Conservation (phyloP, 2,113 vertebrate genomes). For the Alethe diademata region DNA sequence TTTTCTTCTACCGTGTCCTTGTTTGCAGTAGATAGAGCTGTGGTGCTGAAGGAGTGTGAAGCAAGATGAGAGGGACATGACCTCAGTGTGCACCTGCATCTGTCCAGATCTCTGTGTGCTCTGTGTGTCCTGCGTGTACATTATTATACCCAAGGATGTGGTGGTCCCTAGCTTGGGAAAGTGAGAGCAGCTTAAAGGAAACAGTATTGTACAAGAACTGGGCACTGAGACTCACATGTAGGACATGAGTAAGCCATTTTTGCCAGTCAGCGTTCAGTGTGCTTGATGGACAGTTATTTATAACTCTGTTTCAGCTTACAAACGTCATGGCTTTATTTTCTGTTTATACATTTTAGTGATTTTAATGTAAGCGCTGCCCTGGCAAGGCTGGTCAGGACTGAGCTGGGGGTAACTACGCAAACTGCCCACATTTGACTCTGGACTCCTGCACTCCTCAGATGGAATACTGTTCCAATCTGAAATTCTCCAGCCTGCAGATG, state of each 20-base stretch:
- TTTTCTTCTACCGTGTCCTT: background rate
- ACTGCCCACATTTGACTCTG: background rate
- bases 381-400: background rate
- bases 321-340: background rate
- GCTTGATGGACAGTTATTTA: background rate
- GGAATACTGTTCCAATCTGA: background rate
- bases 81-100: background rate
- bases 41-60: background rate
- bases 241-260: background rate
- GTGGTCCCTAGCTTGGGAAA: background rate
- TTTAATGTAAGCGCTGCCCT: background rate
- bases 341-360: background rate
- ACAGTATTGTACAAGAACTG: background rate
- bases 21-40: background rate
- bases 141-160: background rate
- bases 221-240: background rate
- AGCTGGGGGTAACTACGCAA: background rate
- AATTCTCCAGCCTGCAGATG: background rate
- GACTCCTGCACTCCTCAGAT: background rate
- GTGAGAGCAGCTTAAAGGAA: background rate
- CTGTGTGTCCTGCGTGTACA: fast-evolving
- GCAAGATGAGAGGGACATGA: background rate
- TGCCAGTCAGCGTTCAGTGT: background rate
- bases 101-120: background rate
- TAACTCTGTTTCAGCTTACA: background rate